Conservation (phyloP, 2,888 invertebrate species). For the Biston betularia region DNA sequence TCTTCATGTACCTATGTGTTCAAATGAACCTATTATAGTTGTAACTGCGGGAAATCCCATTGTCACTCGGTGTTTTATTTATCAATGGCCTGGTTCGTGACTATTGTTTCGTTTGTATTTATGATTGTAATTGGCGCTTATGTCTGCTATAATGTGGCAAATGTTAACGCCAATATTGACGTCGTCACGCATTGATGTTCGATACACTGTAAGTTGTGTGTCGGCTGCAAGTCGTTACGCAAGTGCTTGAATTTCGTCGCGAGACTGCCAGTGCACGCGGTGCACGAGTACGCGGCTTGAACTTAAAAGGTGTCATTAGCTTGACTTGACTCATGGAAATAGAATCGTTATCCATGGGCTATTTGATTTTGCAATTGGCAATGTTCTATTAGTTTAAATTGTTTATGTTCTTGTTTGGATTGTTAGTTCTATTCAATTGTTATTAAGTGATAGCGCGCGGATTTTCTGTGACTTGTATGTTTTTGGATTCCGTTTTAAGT, state of each 20-base stretch:
- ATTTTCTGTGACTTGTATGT: background rate
- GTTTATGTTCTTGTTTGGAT: background rate
- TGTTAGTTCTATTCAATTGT: background rate
- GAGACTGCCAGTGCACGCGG: slow-evolving; percentile 39
- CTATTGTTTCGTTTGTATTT: slow-evolving; percentile 34
- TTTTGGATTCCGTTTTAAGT: background rate
- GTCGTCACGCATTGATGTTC: slow-evolving; percentile 40
- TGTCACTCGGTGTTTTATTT: slow-evolving; percentile 13
- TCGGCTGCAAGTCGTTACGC: slow-evolving; percentile 36
- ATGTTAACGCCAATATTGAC: slow-evolving; percentile 39
- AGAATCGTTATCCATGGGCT: slow-evolving; percentile 14
- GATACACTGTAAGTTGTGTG: slow-evolving; percentile 31
- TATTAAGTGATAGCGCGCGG: background rate
- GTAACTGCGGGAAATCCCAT: slow-evolving; percentile 17
- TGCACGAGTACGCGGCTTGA: slow-evolving; percentile 48
- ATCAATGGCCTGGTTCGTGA: slow-evolving; percentile 36
- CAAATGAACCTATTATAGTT: background rate
- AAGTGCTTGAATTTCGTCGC: slow-evolving; percentile 33
- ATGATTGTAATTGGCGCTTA: slow-evolving; percentile 39
- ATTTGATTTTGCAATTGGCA: slow-evolving; percentile 9
- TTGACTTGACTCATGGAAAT: slow-evolving; percentile 38
- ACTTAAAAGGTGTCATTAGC: slow-evolving; percentile 39
- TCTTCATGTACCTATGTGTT: background rate
- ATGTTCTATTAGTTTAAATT: background rate
- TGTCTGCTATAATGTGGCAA: slow-evolving; percentile 37